Evolutionary conservation across 2,113 vertebrate genomes (phyloP), one percentile per base, ranked within the genome.

Genomic region (Ophthalmolycus amberensis): DNA sequence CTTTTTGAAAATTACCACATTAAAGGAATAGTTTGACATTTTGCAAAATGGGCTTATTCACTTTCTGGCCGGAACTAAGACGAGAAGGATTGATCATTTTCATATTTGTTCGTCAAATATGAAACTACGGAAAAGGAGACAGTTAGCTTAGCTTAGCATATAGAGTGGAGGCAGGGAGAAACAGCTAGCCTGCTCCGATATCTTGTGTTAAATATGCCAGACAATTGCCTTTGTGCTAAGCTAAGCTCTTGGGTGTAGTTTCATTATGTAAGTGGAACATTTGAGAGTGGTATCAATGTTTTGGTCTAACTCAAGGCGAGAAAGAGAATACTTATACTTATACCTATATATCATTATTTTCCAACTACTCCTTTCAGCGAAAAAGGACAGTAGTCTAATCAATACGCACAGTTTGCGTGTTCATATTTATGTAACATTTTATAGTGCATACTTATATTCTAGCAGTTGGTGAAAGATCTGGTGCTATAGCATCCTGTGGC

Each of bases 91-190:
- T 0, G 4, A 15, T 2, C 3, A 42, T 29, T 50, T 71, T 79
- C 6, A 44, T 11, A 4, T 65, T 3, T 16, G 48, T 40, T 40
- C 2, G 7, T 58, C 58, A 5, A 44, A 34, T 44, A 44, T 29
- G 10, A 44, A 73, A 29, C 48, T 56, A 34, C 27, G 72, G 37
- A 38, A 12, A 6, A 48, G 12, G 14, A 65, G 12, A n/a, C 14
- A 56, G 62, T 67, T 34, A 34, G 42, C 46, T 40, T 63, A 40
- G 67, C 67, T 44, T 63, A 44, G 65, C 58, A 32, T 60, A 60
- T 1, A 32, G 58, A 18, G 29, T 60, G 54, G 50, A 44, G 37
- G 52, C n/a, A 34, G 2, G 0, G 22, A 62, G 67, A n/a, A 76
- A 85, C 66, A 42, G 42, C 12, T 27, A 65, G 62, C 8, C 29